Base-by-base conservation (phyloP, 1,140 invertebrate genomes). In the Aricia agestis region DNA sequence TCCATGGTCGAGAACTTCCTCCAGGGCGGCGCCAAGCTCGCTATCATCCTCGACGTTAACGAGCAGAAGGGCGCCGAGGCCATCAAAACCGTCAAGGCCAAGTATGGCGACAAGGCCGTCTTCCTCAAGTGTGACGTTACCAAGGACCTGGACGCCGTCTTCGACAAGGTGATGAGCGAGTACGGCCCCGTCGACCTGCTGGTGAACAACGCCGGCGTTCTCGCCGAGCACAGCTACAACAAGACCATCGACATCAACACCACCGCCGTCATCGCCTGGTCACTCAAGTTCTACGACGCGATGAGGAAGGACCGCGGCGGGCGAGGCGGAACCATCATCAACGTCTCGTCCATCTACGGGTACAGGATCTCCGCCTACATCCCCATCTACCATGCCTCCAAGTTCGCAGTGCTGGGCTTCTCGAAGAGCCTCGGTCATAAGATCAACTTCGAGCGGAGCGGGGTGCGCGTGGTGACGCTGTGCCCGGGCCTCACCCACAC, bases 351-450 rank as follows among this genome's bases (percentile, higher is more conserved):
- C 10, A 92, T 94, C 69, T 85, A 92, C 59, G 94, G 95, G 13
- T 86, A 94, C 65, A 89, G 90, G 71, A 89, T 93, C n/a, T 91
- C 92, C 42, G 93, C 93, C 19, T 92, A 93, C 72, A 77, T 93
- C 69, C 95, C 95, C 0, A 90, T 94, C 19, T 96, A 96, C 78
- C 91, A 92, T 1, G 94, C 93, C 0, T 95, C 95, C 0, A 96
- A 96, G 78, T 93, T 93, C 77, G 95, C 92, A 10, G 88, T 93
- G 3, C 77, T 93, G 7, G 92, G 92, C 42, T 91, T 93, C 58
- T 93, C 92, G 0, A 88, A 85, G 31, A 92, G 90, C 10, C 81
- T 93, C 41, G 93, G 94, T 76, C 85, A 93, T 70, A 78, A 90
- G 59, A 92, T 86, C 69, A 92, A 92, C 81, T 93, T 88, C 70